These are phyloP conservation scores for Gonocerus acuteangulatus DNA, from an alignment of 2,888 invertebrate genomes.

Conservation along the genomic window DNA sequence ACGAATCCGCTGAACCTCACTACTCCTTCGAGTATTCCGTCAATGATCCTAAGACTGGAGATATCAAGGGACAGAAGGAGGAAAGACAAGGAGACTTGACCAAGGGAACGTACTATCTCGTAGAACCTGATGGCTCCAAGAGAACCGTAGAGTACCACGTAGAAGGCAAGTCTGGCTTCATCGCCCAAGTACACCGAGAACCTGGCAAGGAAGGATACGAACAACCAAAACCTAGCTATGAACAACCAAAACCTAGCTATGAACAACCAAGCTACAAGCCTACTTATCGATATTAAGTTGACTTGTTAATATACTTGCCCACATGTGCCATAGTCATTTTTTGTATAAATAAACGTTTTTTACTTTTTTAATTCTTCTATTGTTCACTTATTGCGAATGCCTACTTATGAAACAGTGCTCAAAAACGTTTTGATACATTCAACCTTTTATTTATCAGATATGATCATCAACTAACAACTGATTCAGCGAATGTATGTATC, in stretches of 20 bases:
- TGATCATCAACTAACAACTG: too few relatives aligned
- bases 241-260: not conserved
- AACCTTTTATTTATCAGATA: too few relatives aligned
- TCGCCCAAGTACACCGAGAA: constrained; percentile 51
- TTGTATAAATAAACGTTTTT: too few relatives aligned
- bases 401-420: too few relatives aligned
- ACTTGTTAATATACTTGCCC: not conserved
- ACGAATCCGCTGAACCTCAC: constrained; percentile 40
- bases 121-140: constrained; percentile 63
- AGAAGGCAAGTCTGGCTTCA: constrained; percentile 70
- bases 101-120: constrained; percentile 50
- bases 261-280: too few relatives aligned
- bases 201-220: not conserved
- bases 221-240: not conserved
- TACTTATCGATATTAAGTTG: too few relatives aligned
- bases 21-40: constrained; percentile 66
- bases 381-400: too few relatives aligned
- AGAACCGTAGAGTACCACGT: constrained; percentile 65
- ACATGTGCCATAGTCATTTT: too few relatives aligned
- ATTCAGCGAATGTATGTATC: too few relatives aligned
- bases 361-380: too few relatives aligned
- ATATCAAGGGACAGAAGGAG: constrained; percentile 64
- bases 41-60: constrained; percentile 64
- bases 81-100: constrained; percentile 66
- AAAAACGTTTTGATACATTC: too few relatives aligned